A percentile compares a stretch with the other conserved stretches of the same genome.
Conservation (phyloP, 2,797 vertebrate genomes). For the Danio aesculapii region DNA sequence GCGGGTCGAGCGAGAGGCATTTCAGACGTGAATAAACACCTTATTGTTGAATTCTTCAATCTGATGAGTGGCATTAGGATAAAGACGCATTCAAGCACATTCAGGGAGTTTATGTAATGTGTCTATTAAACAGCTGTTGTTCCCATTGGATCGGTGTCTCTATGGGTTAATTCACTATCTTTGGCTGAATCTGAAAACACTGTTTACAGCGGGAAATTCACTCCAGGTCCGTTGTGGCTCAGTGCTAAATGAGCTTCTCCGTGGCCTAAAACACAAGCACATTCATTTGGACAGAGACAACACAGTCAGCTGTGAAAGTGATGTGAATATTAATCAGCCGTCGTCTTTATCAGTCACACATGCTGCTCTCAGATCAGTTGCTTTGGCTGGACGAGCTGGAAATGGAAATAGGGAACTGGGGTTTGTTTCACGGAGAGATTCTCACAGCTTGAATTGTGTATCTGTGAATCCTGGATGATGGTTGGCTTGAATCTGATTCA, state of each 20-base stretch:
- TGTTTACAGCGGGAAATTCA: not conserved
- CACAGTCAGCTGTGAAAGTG: slow-evolving; percentile 23
- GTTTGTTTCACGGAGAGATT: not conserved
- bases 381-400: not conserved
- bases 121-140: too few relatives aligned
- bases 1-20: not conserved
- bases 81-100: not conserved
- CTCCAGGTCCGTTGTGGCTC: not conserved
- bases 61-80: slow-evolving; percentile 6
- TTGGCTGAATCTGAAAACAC: not conserved
- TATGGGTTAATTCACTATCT: too few relatives aligned
- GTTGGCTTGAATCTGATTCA: not conserved
- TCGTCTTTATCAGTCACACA: slow-evolving; percentile 7
- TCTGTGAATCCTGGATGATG: slow-evolving; percentile 19
- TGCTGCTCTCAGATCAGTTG: not conserved
- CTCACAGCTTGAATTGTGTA: slow-evolving; percentile 33
- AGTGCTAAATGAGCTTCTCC: not conserved
- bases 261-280: not conserved
- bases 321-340: slow-evolving; percentile 24
- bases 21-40: not conserved
- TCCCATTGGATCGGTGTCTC: too few relatives aligned
- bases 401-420: not conserved
- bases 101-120: not conserved
- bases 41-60: not conserved
- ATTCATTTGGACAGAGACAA: not conserved